phyloP scores from a whole-genome alignment of 2,888 invertebrate genomes.

The Gortyna flavago region DNA sequence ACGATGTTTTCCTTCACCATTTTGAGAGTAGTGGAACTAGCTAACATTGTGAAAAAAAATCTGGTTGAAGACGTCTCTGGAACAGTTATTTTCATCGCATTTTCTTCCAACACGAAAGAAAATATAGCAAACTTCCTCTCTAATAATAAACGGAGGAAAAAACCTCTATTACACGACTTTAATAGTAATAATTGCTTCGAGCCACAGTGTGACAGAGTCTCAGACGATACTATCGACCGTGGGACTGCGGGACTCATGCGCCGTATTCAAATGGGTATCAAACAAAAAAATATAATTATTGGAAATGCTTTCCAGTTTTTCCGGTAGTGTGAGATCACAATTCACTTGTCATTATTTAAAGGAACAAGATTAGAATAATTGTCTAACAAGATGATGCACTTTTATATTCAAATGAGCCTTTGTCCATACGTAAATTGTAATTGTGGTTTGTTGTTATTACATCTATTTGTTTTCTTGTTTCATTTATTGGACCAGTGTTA shows the following conservation, averaged over 20 bases:
- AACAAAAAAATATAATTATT: constrained; percentile 76
- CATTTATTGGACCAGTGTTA: constrained; percentile 68
- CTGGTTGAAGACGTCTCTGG: background rate
- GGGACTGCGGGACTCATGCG: constrained; percentile 80
- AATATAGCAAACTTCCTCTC: constrained; percentile 43
- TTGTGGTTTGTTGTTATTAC: constrained; percentile 68
- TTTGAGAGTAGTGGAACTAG: background rate
- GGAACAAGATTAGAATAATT: constrained; percentile 84
- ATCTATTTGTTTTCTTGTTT: constrained; percentile 57
- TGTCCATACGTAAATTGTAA: constrained; percentile 76
- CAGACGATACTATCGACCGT: constrained; percentile 72
- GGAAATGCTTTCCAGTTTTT: constrained; percentile 88
- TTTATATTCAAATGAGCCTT: constrained; percentile 86
- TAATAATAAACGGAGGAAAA: constrained; percentile 48
- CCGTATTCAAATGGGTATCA: constrained; percentile 69
- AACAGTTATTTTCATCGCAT: constrained; percentile 15
- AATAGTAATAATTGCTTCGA: constrained; percentile 44
- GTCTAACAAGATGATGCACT: constrained; percentile 70
- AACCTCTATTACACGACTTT: constrained; percentile 37
- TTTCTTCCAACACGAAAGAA: constrained; percentile 29
- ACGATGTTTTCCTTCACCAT: background rate
- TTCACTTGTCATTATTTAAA: constrained; percentile 70
- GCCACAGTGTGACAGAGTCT: constrained; percentile 48
- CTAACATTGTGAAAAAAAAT: background rate
- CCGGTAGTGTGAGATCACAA: constrained; percentile 83